Conservation (phyloP, 1,140 invertebrate genomes). For the Sinella curviseta region DNA sequence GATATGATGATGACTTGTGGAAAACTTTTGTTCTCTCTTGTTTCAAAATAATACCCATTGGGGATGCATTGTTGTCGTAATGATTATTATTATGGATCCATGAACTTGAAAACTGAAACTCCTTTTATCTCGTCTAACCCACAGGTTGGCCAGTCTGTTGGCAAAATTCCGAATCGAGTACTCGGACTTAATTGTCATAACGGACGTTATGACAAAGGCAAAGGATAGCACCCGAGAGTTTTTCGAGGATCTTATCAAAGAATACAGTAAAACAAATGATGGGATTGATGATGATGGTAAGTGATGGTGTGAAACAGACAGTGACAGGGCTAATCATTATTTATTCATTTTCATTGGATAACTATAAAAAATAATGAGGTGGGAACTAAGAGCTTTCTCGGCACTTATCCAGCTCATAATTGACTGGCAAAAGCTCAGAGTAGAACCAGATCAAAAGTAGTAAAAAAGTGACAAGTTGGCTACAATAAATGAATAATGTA, state of each 20-base stretch:
- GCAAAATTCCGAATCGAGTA: slow-evolving; percentile 66
- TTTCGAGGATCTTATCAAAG: slow-evolving; percentile 56
- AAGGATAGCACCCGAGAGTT: slow-evolving; percentile 55
- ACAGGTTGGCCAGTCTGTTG: slow-evolving; percentile 62
- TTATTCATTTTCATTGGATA: slow-evolving; percentile 1
- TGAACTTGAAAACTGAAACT: slow-evolving; percentile 16
- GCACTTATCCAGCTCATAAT: background rate
- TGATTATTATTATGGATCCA: background rate
- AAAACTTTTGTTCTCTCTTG: no score
- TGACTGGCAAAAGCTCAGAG: no score
- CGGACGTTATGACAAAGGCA: slow-evolving; percentile 59
- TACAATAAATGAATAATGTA: background rate
- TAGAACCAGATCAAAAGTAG: no score
- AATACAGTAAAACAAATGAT: slow-evolving; percentile 51
- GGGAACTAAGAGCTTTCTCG: background rate
- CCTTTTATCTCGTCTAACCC: slow-evolving; percentile 5
- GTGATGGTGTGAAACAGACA: background rate
- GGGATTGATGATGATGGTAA: slow-evolving; percentile 40
- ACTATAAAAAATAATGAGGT: background rate
- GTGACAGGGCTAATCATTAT: background rate
- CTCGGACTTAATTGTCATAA: slow-evolving; percentile 61
- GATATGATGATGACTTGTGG: background rate
- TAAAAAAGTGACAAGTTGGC: no score
- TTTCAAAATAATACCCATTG: no score
- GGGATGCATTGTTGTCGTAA: no score